phyloP scores from a whole-genome alignment of 2,888 invertebrate species.

The Metallyticus violacea region DNA sequence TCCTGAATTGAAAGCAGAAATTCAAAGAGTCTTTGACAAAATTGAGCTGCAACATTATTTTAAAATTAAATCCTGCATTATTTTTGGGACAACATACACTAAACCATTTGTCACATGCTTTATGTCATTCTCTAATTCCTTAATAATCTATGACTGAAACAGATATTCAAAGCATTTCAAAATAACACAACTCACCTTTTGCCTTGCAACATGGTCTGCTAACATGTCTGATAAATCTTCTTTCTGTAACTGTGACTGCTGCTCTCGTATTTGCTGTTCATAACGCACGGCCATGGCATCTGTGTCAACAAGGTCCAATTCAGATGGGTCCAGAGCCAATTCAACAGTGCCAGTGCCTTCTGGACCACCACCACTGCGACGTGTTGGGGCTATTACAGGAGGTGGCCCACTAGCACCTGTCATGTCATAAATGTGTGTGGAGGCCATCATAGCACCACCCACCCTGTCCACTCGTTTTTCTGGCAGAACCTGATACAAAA shows the following conservation, averaged over 20 bases:
- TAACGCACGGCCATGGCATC: conserved; percentile 95
- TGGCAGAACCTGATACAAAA: conserved; percentile 91
- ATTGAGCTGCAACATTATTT: too few species aligned
- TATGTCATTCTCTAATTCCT: too few species aligned
- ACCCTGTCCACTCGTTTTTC: conserved; percentile 90
- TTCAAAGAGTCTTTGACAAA: too few species aligned
- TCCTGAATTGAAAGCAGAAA: too few species aligned
- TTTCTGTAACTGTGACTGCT: conserved; percentile 80
- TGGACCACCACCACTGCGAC: conserved; percentile 42
- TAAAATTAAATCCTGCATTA: too few species aligned
- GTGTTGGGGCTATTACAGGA: conserved; percentile 43
- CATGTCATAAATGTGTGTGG: conserved; percentile 97
- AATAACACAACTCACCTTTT: conserved; percentile 66
- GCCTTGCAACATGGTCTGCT: conserved; percentile 95
- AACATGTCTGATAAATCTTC: conserved; percentile 99
- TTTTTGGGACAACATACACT: too few species aligned
- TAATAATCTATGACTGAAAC: too few species aligned
- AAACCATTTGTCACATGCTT: too few species aligned
- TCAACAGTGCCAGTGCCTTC: conserved; percentile 76
- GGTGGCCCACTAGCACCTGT: conserved; percentile 57
- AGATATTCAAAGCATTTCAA: too few species aligned
- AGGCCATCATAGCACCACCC: conserved; percentile 94
- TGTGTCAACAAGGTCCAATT: conserved; percentile 88
- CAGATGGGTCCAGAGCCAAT: conserved; percentile 94
- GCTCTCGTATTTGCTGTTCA: conserved; percentile 93